Evolutionary conservation across 2,888 invertebrate species (phyloP).

Genomic region (Lymantria dispar): DNA sequence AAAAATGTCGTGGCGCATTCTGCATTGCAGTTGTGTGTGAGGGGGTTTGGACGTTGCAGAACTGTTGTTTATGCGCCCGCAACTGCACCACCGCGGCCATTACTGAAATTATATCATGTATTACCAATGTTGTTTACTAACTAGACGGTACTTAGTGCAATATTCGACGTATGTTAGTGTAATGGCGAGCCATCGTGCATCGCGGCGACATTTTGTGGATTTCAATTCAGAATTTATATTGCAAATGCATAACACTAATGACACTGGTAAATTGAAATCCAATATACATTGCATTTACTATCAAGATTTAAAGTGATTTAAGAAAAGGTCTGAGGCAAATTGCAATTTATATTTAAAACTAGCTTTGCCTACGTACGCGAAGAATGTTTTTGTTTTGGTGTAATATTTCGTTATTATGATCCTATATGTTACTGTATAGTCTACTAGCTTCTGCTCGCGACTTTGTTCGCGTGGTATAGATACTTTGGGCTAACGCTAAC

Average conservation of each 20-base stretch:
- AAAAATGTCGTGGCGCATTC: slow-evolving; percentile 32
- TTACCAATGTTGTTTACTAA: slow-evolving; percentile 28
- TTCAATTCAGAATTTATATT: slow-evolving; percentile 5
- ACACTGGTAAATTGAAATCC: neutral
- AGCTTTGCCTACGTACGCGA: no score
- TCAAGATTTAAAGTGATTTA: no score
- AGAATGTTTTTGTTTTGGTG: no score
- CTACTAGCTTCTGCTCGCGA: no score
- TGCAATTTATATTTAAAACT: no score
- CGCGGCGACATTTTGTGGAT: slow-evolving; percentile 3
- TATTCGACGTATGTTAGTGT: slow-evolving; percentile 4
- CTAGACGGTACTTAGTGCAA: slow-evolving; percentile 7
- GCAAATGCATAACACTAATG: neutral
- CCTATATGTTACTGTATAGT: no score
- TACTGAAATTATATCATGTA: slow-evolving; percentile 32
- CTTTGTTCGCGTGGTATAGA: no score
- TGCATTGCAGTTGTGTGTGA: slow-evolving; percentile 28
- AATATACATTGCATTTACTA: no score
- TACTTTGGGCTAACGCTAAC: no score
- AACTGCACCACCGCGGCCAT: slow-evolving; percentile 20
- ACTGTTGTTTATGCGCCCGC: slow-evolving; percentile 46
- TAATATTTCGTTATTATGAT: no score
- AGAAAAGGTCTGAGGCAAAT: no score
- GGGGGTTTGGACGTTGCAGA: slow-evolving; percentile 32
- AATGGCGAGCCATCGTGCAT: slow-evolving; percentile 1